phyloP scores from a whole-genome alignment of 64 coral and sea anemone species.

The Actinia equina region DNA sequence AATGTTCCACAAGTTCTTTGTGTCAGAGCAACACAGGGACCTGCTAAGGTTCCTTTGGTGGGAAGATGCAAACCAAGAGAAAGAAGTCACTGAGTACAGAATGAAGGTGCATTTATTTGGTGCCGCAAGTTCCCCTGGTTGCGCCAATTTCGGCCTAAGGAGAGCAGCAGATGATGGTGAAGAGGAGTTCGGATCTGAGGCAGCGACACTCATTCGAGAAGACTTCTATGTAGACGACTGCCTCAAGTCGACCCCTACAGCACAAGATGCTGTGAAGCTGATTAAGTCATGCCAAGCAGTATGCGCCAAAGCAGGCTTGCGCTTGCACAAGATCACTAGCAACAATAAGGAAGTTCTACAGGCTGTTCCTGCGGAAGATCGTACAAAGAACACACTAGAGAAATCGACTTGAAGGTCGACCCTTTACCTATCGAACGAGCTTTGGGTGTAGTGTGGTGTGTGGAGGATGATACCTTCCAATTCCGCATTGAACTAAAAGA shows the following conservation, averaged over 20 bases:
- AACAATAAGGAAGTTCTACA: constrained; percentile 27
- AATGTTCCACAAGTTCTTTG: constrained; percentile 43
- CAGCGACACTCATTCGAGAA: constrained; percentile 1
- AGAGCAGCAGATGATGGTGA: constrained; percentile 19
- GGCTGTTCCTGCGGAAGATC: constrained; percentile 12
- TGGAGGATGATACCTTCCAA: constrained; percentile 12
- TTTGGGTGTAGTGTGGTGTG: constrained; percentile 25
- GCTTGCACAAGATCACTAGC: constrained; percentile 4
- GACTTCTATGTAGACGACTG: constrained; percentile 18
- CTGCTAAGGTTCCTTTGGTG: constrained; percentile 40
- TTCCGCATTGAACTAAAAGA: constrained; percentile 21
- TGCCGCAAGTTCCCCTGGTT: constrained; percentile 18
- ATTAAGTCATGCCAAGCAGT: not conserved
- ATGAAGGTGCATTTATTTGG: constrained; percentile 28
- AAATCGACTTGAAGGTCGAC: constrained; percentile 17
- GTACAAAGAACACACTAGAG: constrained; percentile 11
- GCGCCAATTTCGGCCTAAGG: not conserved
- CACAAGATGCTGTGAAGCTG: not conserved
- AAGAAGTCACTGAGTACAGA: constrained; percentile 16
- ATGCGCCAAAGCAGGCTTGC: not conserved
- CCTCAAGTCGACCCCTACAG: not conserved
- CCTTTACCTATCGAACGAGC: constrained; percentile 5
- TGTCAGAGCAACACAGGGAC: constrained; percentile 9
- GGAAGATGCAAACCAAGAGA: constrained; percentile 13
- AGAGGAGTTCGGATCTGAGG: not conserved